phyloP scores from a whole-genome alignment of 1,140 invertebrate genomes.

The Ceratina japonica region DNA sequence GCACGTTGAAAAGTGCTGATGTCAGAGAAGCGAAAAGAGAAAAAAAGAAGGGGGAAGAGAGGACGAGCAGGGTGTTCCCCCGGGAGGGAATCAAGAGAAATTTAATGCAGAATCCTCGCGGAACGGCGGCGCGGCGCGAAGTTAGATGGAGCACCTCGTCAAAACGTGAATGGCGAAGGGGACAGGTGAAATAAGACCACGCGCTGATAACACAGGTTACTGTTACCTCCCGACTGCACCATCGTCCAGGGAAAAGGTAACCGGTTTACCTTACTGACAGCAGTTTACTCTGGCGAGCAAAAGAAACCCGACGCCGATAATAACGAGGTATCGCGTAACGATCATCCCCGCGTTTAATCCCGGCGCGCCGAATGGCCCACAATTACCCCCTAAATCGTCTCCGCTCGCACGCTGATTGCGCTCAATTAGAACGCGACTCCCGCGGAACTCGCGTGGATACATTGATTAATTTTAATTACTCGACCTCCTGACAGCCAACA shows the following conservation, averaged over 20 bases:
- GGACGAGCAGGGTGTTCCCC: neutral
- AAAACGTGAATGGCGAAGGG: neutral
- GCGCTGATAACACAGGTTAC: constrained; percentile 27
- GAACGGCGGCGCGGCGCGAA: neutral
- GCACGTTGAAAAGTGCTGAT: neutral
- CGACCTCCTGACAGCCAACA: neutral
- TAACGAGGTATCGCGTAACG: constrained; percentile 33
- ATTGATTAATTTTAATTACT: constrained; percentile 9
- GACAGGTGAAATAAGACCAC: constrained; percentile 23
- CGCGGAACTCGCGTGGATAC: too few species aligned
- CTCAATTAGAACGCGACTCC: too few species aligned
- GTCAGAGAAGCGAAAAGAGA: neutral
- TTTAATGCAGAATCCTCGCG: neutral
- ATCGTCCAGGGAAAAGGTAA: constrained; percentile 24
- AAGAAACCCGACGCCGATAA: constrained; percentile 18
- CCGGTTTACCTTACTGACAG: constrained; percentile 41
- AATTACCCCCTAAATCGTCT: constrained; percentile 23
- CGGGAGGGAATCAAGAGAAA: constrained; percentile 3
- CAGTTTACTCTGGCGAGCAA: neutral
- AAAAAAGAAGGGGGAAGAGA: constrained; percentile 2
- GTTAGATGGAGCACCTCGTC: neutral
- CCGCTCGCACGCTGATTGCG: neutral
- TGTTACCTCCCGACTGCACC: neutral
- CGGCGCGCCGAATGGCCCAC: neutral
- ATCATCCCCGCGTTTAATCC: constrained; percentile 26